Base-by-base conservation (phyloP, 2,888 invertebrate genomes). In the Meiosimyza platycephala region DNA sequence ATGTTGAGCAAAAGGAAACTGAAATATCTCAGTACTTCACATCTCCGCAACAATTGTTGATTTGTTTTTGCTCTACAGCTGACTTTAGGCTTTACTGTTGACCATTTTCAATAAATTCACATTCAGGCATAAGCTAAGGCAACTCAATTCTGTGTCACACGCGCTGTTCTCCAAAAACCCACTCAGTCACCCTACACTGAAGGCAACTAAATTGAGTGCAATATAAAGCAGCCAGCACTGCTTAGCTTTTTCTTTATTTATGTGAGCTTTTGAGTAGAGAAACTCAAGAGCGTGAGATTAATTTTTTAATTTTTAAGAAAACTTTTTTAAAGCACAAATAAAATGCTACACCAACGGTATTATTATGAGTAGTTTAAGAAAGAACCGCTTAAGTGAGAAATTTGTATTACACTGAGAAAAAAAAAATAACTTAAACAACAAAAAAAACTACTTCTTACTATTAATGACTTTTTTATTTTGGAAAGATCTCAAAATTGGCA, bases 321-420 rank as follows among this genome's bases (percentile, higher is more conserved):
- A 28, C 1, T 18, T 40, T 18, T 54, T 55, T 54, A 40, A 54
- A 55, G 63, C 62, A 70, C 63, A 70, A 62, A 52, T 40, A 70
- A 22, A 63, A 50, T 64, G 7, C 57, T 54, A 63, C 63, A 54
- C 63, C 62, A 72, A 72, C 54, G 72, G 54, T 67, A 54, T 59
- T 62, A 66, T 72, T 59, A 59, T 60, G 50, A 16, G 16, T 66
- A 62, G 9, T 66, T 52, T 51, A 57, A 59, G 22, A 22, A 66
- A 65, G 9, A 71, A 72, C 22, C 66, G 59, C 54, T 67, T 75
- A 71, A 65, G 48, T 72, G 67, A 57, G 28, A 57, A 57, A 48
- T 66, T 76, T 75, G 75, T 76, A 72, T 75, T 76, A 74, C 73
- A 71, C 70, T 70, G 55, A 69, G 55, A 59, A 57, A 65, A 4